Evolutionary conservation across 53 echinoderm and acorn worm species (phyloP).

Genomic region (Crossaster papposus): DNA sequence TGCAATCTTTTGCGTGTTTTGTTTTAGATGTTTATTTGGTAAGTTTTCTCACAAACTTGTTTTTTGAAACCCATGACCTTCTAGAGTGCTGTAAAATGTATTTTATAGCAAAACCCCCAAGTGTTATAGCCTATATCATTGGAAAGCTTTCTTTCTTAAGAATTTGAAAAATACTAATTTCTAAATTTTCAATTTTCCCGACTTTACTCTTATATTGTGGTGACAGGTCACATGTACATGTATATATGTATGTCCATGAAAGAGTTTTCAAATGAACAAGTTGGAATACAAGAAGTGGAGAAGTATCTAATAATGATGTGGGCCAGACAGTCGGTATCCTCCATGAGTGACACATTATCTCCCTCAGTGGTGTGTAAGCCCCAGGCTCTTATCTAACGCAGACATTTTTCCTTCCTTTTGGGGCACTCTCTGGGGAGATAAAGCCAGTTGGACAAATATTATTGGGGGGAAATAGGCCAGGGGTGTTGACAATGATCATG

Average conservation of each 20-base stretch:
- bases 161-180: no score
- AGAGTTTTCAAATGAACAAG: neutral
- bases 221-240: no score
- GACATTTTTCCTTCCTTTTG: conserved; percentile 50
- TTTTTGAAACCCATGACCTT: no score
- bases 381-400: conserved; percentile 29
- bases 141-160: no score
- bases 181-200: no score
- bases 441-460: conserved; percentile 10
- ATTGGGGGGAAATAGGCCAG: conserved; percentile 20
- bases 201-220: no score
- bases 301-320: neutral
- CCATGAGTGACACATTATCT: conserved; percentile 28
- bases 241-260: no score
- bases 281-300: neutral
- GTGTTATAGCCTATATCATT: no score
- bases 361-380: neutral
- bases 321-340: conserved; percentile 8
- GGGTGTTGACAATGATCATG: conserved; percentile 28
- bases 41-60: neutral
- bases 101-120: no score
- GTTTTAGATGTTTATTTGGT: no score
- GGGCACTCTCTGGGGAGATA: conserved; percentile 30
- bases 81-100: no score
- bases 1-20: no score